Percentiles rank a stretch among this genome's conserved stretches.
Evolutionary conservation across 2,797 vertebrate genomes (phyloP).

Genomic region (Threskiornis aethiopicus): DNA sequence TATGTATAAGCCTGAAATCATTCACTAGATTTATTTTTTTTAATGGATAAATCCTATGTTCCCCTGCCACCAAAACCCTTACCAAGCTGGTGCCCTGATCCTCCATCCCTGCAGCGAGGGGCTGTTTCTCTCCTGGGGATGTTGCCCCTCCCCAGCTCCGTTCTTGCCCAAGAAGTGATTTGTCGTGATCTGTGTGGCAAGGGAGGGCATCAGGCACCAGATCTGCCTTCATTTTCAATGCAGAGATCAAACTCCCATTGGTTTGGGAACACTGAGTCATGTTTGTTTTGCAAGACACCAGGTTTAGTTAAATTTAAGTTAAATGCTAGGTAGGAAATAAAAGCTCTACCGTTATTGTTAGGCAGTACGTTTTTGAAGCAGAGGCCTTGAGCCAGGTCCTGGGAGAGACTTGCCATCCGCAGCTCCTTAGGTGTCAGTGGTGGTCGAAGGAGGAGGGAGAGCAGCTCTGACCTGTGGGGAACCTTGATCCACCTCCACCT

Average conservation of each 20-base stretch:
- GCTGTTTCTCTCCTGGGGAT: background rate
- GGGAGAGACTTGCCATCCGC: background rate
- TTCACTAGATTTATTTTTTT: background rate
- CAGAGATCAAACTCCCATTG: background rate
- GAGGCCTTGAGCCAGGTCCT: background rate
- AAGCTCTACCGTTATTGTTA: background rate
- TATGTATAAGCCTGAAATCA: background rate
- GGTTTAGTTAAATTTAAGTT: background rate
- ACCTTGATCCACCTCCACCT: background rate
- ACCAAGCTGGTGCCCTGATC: background rate
- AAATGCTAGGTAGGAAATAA: background rate
- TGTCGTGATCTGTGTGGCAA: accelerated
- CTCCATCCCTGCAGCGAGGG: background rate
- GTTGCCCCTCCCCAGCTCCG: accelerated
- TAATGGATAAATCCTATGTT: background rate
- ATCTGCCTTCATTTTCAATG: background rate
- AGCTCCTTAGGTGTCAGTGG: background rate
- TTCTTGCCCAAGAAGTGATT: background rate
- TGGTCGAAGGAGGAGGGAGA: background rate
- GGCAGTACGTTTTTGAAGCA: background rate
- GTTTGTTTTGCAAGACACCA: background rate
- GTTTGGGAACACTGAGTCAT: background rate
- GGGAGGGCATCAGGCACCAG: background rate
- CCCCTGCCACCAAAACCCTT: accelerated
- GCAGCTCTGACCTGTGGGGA: background rate